Base-by-base conservation (phyloP, 2,797 vertebrate species). In the Dipus sagitta region DNA sequence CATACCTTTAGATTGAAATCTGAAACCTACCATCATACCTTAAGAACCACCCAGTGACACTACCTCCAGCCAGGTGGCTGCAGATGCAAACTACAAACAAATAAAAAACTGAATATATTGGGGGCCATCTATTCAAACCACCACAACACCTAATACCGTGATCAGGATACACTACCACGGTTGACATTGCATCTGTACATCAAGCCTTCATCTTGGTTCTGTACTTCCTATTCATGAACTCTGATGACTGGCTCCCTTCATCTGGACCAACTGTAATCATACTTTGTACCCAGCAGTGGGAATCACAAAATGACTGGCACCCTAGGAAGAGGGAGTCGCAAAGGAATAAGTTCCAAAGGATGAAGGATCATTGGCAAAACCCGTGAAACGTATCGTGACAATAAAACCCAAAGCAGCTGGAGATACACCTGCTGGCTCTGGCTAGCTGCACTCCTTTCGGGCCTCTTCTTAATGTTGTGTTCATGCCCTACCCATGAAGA, bases 231-330 rank as follows among this genome's bases (percentile, higher is more conserved):
- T 75, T 79, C 71, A 80, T 79, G 70, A 94, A 74, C 67, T 78
- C 89, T 83, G 91, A 74, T 62, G 87, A 88, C 71, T 86, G 82
- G 74, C 77, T 76, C 47, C 3, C 79, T 79, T 52, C 75, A 87
- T 93, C 94, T 91, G 92, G 89, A 91, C 94, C 82, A 77, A 88
- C 94, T 65, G 62, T 88, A 91, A 80, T 93, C 94, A 83, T 0
- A 1, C 84, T 91, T 94, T 86, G 78, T 77, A 76, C 76, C 78
- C 81, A 58, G 0, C 78, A 83, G 54, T 17, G 64, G 87, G 96
- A 94, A 93, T 42, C 15, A 20, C 84, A 79, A 86, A 93, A 81
- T 96, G 76, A 90, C 82, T 91, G 86, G 60, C 71, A 65, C 92
- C 93, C 64, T 81, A 38, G 81, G 64, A 77, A 95, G 94, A 92